Evolutionary conservation across 2,113 vertebrate genomes (phyloP), one percentile per base, ranked within the genome.

Genomic region (Meleagris gallopavo): DNA sequence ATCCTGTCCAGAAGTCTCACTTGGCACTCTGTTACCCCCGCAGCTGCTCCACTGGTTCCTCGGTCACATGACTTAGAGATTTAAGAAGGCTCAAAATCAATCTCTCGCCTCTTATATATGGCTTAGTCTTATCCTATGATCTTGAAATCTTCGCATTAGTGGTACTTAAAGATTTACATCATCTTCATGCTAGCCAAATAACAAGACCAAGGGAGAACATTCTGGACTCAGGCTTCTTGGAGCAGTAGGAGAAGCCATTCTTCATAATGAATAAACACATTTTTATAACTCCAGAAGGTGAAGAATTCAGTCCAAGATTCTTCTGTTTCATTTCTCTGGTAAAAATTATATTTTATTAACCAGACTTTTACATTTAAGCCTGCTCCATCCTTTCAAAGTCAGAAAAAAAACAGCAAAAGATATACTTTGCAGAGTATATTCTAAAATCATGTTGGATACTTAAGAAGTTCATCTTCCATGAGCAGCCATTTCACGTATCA

Each of bases 11-110:
- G 46, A 80, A 65, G 80, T 96, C 97, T 95, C 98, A 97, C 94
- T 97, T 98, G 86, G 97, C 97, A 71, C 98, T 80, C 98, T 98
- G 95, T 98, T 98, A 43, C 98, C 98, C 98, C 98, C 6, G 97
- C 97, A 1, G 98, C 98, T 70, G 91, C 98, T 97, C 98, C 98
- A 2, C 98, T 96, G 6, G 98, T 88, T 98, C 97, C 70, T 98
- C 95, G 14, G 10, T 70, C 2, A 1, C 45, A 50, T 0, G 0
- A 24, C n/a, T 70, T 62, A 13, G 27, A 45, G 29, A 69, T 38
- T 74, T 74, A 91, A 86, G 76, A 50, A 74, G 46, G 84, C 76
- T 98, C 97, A 93, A 98, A 98, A 82, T 32, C 95, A 86, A 98
- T 71, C 84, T 98, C 98, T 6, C 97, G 98, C 94, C 76, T 98